Base-by-base conservation (phyloP, 2,113 vertebrate species). In the Zosterops borbonicus region DNA sequence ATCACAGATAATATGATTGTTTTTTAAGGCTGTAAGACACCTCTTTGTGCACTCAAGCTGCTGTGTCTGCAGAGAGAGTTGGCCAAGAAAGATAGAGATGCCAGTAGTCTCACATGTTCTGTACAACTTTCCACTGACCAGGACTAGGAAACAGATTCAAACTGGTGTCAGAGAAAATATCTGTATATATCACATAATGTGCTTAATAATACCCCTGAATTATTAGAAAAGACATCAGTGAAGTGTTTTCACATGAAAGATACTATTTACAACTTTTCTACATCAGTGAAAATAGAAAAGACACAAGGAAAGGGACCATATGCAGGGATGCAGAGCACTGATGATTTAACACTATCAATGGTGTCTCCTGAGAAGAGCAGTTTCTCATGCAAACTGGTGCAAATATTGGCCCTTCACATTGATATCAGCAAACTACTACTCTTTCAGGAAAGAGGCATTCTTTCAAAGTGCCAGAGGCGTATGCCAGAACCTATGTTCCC, bases 271-370 rank as follows among this genome's bases (percentile, higher is more conserved):
- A 75, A 46, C 53, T 76, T 82, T 14, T 8, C 8, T 55, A 49
- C 19, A 59, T 47, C 28, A 86, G 76, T 53, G 44, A 73, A 92
- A 88, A 83, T 1, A 80, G 25, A 59, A 20, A 83, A 47, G 11
- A 63, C 13, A 28, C 14, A 82, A 50, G 27, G 24, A 35, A 65
- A 35, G 31, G 67, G 21, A 56, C 19, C 17, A 53, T 20, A 29
- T 3, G 4, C 41, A 69, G 12, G 18, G 19, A 47, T 35, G 27
- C 39, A 89, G 56, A 91, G 18, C 33, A 58, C 5, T 4, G 3
- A 70, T 0, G 0, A 75, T 35, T 64, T 70, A 70, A 70, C 6
- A 29, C 16, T 13, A 11, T 15, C 11, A 64, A 15, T 39, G 11
- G 22, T 1, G 5, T 24, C 35, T 74, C 59, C n/a, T 58, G 31